Evolutionary conservation across 2,888 invertebrate species (phyloP).

Genomic region (Tetheella fluctuosa): DNA sequence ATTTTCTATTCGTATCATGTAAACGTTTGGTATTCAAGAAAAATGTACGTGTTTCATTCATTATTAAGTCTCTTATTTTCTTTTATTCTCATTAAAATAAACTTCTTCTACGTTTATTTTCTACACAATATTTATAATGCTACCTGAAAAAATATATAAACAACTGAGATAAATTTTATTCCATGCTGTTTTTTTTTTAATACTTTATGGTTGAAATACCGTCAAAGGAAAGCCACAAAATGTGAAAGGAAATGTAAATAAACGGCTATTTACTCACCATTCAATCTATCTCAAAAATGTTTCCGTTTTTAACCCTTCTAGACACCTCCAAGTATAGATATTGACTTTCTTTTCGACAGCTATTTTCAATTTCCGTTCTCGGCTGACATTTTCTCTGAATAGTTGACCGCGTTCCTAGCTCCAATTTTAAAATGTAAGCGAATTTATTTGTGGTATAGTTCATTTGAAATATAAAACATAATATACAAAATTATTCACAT

Average conservation of each 20-base stretch:
- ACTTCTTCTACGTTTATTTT: too few species aligned
- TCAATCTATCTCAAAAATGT: neutral
- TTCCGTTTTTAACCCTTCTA: constrained; percentile 11
- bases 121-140: too few species aligned
- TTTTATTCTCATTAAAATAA: too few species aligned
- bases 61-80: too few species aligned
- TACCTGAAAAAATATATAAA: too few species aligned
- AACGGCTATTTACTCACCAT: neutral
- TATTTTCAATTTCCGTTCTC: constrained; percentile 30
- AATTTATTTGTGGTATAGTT: neutral
- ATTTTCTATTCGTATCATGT: neutral
- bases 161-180: too few species aligned
- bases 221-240: neutral
- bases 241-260: too few species aligned
- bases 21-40: neutral
- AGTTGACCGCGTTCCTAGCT: neutral
- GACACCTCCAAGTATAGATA: constrained; percentile 8
- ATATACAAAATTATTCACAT: constrained; percentile 1
- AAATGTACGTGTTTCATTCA: too few species aligned
- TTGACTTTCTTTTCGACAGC: constrained; percentile 20
- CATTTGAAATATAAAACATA: neutral
- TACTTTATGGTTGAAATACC: too few species aligned
- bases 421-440: neutral
- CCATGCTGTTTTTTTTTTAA: too few species aligned
- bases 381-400: constrained; percentile 9